These are phyloP conservation scores for Chionis minor DNA, from an alignment of 2,113 vertebrate species.

Conservation along the genomic window DNA sequence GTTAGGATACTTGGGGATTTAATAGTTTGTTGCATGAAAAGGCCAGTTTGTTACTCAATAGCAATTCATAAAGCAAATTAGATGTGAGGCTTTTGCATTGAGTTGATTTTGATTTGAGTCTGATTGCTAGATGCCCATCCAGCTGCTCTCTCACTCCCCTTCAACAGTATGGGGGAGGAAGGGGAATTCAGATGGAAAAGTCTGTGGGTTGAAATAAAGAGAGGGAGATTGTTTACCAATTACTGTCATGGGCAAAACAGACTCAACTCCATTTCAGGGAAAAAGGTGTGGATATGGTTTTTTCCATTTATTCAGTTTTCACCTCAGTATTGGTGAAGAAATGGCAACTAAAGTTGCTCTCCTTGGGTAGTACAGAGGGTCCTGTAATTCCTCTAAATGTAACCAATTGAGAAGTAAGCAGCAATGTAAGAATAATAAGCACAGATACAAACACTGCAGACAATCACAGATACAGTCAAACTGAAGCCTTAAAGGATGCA, in stretches of 20 bases:
- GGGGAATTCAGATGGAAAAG: not conserved
- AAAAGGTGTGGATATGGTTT: not conserved
- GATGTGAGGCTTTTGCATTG: not conserved
- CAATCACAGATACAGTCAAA: not conserved
- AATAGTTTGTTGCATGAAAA: not conserved
- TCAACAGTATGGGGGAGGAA: not conserved
- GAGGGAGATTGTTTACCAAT: not conserved
- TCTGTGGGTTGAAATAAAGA: not conserved
- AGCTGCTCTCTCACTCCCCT: accelerated
- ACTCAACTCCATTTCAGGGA: accelerated
- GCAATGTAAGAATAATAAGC: not conserved
- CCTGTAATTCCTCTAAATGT: not conserved
- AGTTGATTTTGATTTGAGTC: not conserved
- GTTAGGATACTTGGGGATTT: not conserved
- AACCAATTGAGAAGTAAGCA: not conserved
- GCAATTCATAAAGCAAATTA: not conserved
- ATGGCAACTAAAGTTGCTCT: not conserved
- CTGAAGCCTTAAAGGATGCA: not conserved
- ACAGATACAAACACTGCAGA: not conserved
- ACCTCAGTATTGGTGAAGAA: not conserved
- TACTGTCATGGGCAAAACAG: not conserved
- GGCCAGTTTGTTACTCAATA: not conserved
- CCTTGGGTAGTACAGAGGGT: not conserved
- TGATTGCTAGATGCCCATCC: not conserved
- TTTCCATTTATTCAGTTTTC: not conserved